These are phyloP conservation scores for Limulus polyphemus DNA, from an alignment of 2,888 invertebrate species.

Conservation along the genomic window DNA sequence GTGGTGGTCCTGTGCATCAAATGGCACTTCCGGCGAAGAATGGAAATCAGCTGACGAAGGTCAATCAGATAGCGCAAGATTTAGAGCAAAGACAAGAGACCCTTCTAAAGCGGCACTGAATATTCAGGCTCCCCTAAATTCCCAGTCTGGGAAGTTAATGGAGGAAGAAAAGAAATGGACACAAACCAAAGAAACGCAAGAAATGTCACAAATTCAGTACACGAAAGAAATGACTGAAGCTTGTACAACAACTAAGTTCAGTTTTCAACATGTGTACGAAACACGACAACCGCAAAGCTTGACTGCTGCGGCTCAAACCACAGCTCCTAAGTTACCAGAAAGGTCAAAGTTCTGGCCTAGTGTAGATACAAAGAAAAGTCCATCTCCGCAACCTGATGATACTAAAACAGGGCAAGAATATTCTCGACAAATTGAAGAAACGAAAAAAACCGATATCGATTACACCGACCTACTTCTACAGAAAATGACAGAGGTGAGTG, in stretches of 20 bases:
- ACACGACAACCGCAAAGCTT: slow-evolving; percentile 9
- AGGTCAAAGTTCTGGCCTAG: background rate
- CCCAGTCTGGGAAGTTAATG: no score
- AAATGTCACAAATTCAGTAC: slow-evolving; percentile 16
- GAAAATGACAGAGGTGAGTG: no score
- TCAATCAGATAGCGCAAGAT: background rate
- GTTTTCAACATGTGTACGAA: slow-evolving; percentile 4
- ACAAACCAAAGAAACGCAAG: slow-evolving; percentile 4
- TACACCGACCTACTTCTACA: no score
- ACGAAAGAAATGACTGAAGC: slow-evolving; percentile 18
- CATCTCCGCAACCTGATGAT: no score
- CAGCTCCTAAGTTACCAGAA: background rate
- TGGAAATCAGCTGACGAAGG: slow-evolving; percentile 13
- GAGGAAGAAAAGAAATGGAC: no score
- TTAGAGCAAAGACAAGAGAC: background rate
- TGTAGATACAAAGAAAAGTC: no score
- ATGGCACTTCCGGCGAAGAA: slow-evolving; percentile 13
- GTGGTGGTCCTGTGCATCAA: slow-evolving; percentile 1
- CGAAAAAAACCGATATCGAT: no score
- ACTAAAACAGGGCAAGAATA: no score
- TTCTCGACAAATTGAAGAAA: no score
- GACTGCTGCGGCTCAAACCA: background rate
- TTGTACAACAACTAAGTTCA: slow-evolving; percentile 13
- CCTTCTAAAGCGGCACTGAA: background rate
- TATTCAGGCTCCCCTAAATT: background rate